These are phyloP conservation scores for Potamarius usumacintae DNA, from an alignment of 2,113 vertebrate genomes.

Conservation along the genomic window DNA sequence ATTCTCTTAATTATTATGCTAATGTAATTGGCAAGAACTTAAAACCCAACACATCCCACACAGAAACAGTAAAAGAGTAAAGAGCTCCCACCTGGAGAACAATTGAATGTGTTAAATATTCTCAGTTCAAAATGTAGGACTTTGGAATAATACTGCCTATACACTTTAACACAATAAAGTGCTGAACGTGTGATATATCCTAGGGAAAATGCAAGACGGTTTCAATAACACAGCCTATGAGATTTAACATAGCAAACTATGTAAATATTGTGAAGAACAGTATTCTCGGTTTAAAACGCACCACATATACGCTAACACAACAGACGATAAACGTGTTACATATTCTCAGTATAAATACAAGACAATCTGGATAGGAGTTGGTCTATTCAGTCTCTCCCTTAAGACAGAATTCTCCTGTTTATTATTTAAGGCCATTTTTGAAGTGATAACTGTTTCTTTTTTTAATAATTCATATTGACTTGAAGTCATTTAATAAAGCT, in stretches of 20 bases:
- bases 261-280: neutral
- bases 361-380: neutral
- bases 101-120: conserved; percentile 34
- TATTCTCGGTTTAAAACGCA: neutral
- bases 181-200: conserved; percentile 12
- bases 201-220: neutral
- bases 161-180: conserved; percentile 26
- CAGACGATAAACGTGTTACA: neutral
- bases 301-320: neutral
- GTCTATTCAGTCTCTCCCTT: neutral
- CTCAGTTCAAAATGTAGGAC: conserved; percentile 21
- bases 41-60: conserved; percentile 47
- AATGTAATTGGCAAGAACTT: conserved; percentile 48
- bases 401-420: conserved; percentile 29
- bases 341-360: neutral
- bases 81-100: conserved; percentile 23
- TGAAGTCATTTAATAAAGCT: conserved; percentile 22
- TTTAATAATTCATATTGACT: conserved; percentile 28
- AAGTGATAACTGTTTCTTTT: conserved; percentile 33
- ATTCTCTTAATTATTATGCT: conserved; percentile 43
- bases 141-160: conserved; percentile 10
- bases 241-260: neutral
- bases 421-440: conserved; percentile 28
- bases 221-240: neutral
- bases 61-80: neutral